Conservation (phyloP, 2,113 vertebrate species). For the Conger conger region DNA sequence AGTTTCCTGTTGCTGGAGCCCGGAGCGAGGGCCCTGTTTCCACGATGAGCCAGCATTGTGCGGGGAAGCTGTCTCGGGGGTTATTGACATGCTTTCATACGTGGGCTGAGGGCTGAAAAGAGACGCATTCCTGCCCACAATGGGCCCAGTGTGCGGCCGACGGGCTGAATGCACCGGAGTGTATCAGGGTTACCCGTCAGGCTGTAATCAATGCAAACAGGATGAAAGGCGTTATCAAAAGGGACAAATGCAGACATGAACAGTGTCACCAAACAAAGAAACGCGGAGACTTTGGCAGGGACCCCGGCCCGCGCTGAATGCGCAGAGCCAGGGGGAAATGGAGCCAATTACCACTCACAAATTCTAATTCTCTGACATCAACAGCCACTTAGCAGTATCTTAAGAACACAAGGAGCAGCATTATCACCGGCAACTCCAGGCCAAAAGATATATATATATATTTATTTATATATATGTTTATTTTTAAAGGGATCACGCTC, state of each 20-base stretch:
- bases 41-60: slow-evolving; percentile 55
- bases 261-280: slow-evolving; percentile 56
- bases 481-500: slow-evolving; percentile 26
- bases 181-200: slow-evolving; percentile 69
- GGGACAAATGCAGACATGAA: slow-evolving; percentile 71
- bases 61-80: slow-evolving; percentile 62
- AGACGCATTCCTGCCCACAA: slow-evolving; percentile 76
- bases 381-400: slow-evolving; percentile 49
- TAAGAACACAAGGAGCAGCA: slow-evolving; percentile 41
- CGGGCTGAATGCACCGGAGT: slow-evolving; percentile 66
- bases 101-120: slow-evolving; percentile 75
- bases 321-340: slow-evolving; percentile 40
- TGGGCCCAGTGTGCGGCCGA: slow-evolving; percentile 67
- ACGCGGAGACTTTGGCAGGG: slow-evolving; percentile 50
- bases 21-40: slow-evolving; percentile 55
- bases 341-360: slow-evolving; percentile 52
- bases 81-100: slow-evolving; percentile 75
- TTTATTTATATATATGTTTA: background rate
- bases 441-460: slow-evolving; percentile 30
- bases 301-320: slow-evolving; percentile 40
- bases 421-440: slow-evolving; percentile 28
- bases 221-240: slow-evolving; percentile 73
- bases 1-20: slow-evolving; percentile 49
- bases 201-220: slow-evolving; percentile 75
- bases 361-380: slow-evolving; percentile 56